Evolutionary conservation across 1,140 invertebrate genomes (phyloP).

Genomic region (Calliopsis andreniformis): DNA sequence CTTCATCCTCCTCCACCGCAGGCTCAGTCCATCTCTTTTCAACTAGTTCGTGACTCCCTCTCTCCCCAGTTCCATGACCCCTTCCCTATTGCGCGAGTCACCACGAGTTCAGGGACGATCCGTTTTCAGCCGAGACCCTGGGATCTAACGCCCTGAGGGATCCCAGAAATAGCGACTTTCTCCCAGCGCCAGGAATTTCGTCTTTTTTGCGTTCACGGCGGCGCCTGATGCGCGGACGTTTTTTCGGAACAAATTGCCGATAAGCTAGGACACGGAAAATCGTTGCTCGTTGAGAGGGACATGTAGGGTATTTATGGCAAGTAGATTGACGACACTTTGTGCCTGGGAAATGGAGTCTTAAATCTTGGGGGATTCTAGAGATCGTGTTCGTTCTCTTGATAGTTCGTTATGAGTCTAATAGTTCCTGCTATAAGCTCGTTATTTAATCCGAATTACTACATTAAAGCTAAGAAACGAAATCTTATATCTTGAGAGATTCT

Average conservation of each 20-base stretch:
- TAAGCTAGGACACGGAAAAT: not conserved
- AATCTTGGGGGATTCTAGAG: too few relatives aligned
- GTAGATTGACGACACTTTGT: not conserved
- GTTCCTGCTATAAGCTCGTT: not conserved
- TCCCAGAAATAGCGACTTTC: conserved; percentile 47
- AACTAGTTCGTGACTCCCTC: conserved; percentile 36
- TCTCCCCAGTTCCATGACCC: conserved; percentile 66
- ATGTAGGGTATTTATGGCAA: not conserved
- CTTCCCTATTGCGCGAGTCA: conserved; percentile 67
- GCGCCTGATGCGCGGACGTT: not conserved
- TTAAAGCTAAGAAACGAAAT: not conserved
- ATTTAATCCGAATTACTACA: not conserved
- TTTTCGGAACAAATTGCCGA: conserved; percentile 6
- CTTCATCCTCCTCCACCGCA: conserved; percentile 35
- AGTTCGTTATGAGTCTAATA: too few relatives aligned
- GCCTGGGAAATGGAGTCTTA: too few relatives aligned
- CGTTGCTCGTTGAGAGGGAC: not conserved
- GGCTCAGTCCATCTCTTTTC: conserved; percentile 53
- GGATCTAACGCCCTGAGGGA: conserved; percentile 44
- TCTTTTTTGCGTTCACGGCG: not conserved
- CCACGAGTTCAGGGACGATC: conserved; percentile 77
- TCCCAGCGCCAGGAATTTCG: conserved; percentile 31
- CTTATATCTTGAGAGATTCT: not conserved
- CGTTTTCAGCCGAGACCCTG: conserved; percentile 68
- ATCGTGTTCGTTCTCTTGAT: too few relatives aligned